phyloP scores from a whole-genome alignment of 2,113 vertebrate genomes.

The Pristiophorus japonicus region DNA sequence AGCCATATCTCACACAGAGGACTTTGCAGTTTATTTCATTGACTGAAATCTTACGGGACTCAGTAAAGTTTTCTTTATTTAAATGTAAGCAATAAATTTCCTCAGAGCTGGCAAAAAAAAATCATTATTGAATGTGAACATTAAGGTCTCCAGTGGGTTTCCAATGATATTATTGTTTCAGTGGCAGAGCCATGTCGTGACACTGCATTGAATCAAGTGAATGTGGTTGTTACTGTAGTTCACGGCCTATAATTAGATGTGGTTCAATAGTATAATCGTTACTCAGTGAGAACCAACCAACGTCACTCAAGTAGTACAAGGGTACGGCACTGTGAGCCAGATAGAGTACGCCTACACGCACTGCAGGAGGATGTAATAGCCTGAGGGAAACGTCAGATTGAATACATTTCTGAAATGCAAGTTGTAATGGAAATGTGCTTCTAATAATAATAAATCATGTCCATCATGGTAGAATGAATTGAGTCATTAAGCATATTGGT shows the following conservation, averaged over 20 bases:
- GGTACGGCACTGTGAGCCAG: conserved; percentile 35
- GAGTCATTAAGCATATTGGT: conserved; percentile 34
- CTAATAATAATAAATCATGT: conserved; percentile 35
- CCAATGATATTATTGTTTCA: conserved; percentile 20
- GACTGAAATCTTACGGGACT: conserved; percentile 23
- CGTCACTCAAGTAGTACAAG: conserved; percentile 19
- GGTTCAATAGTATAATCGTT: conserved; percentile 36
- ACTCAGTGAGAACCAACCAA: conserved; percentile 33
- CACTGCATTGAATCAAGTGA: background rate
- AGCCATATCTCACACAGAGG: background rate
- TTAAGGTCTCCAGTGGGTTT: background rate
- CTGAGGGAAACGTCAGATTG: conserved; percentile 25
- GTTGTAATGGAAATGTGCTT: conserved; percentile 30
- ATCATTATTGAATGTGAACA: background rate
- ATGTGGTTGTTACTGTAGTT: conserved; percentile 17
- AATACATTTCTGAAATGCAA: conserved; percentile 33
- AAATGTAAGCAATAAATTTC: conserved; percentile 17
- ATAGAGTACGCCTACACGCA: conserved; percentile 25
- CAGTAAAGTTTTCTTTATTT: conserved; percentile 20
- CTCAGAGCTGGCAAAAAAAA: background rate
- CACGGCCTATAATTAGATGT: conserved; percentile 35
- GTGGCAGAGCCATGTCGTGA: background rate
- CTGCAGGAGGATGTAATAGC: conserved; percentile 34
- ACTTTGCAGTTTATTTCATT: background rate
- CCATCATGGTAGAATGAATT: conserved; percentile 24